Base-by-base conservation (phyloP, 2,888 invertebrate genomes). In the Neoaliturus tenellus region DNA sequence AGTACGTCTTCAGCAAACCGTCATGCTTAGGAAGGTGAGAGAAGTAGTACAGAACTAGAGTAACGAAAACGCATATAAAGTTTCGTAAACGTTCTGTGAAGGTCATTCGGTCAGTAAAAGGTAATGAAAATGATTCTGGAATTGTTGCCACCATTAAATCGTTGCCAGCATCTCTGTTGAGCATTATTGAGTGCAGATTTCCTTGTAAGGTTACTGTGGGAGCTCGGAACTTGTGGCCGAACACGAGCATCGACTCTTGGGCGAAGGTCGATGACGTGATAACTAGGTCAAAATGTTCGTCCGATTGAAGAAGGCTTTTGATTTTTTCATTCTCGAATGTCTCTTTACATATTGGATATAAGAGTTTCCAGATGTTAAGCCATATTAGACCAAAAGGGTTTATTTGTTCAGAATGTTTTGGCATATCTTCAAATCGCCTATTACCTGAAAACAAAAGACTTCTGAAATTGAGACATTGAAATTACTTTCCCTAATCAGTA, bases 1-100 rank as follows among this genome's bases (percentile, higher is more conserved):
- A 81, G 67, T 85, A 51, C 14, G 83, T 82, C 23, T 84, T 84
- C 71, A 86, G 84, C 0, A 85, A 28, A 14, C 55, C 51, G 23
- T 85, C 85, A 31, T 86, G 85, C 73, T 80, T 83, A 0, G 83
- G 80, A 67, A 86, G 73, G 39, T 86, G 85, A 75, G 83, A 86
- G 12, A 73, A 20, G 80, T 86, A 78, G 41, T 44, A 51, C 23
- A 23, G 23, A 25, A 62, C 10, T 0, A 83, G 51, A n/a, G 55
- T 51, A 0, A 62, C n/a, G 0, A 35, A 23, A n/a, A 17, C n/a
- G 10, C 58, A 62, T 10, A 62, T 12, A 28, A 58, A 58, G 25
- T 83, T 83, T 17, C 35, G 39, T 1, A 55, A 8, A 3, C 83
- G n/a, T 44, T 83, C 75, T 25, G 23, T 17, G 25, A 83, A 83